Conservation (phyloP, 1,140 invertebrate genomes). For the Pogonomyrmex californicus region DNA sequence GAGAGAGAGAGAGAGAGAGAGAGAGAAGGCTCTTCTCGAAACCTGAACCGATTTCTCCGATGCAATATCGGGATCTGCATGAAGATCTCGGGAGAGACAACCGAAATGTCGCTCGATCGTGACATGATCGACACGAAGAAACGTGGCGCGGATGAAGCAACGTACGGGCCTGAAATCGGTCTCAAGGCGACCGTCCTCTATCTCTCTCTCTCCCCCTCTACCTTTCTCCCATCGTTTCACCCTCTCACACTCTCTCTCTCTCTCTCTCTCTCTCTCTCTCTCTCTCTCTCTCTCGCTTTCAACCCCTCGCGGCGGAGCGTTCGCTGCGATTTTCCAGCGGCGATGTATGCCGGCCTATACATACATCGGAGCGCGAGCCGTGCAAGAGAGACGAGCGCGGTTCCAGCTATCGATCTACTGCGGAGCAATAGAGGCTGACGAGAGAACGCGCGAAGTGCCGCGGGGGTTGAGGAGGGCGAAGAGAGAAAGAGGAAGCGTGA, state of each 20-base stretch:
- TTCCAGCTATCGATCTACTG: slow-evolving; percentile 83
- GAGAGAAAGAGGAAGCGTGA: slow-evolving; percentile 69
- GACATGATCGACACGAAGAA: not conserved
- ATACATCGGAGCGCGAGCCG: slow-evolving; percentile 72
- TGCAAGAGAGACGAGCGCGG: slow-evolving; percentile 67
- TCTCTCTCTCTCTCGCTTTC: slow-evolving; percentile 58
- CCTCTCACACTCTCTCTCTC: not conserved
- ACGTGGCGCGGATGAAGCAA: slow-evolving; percentile 17
- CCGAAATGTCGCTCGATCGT: not conserved
- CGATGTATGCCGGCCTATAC: slow-evolving; percentile 73
- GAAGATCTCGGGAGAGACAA: not conserved
- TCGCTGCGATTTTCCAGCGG: slow-evolving; percentile 76
- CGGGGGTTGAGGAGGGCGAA: slow-evolving; percentile 66
- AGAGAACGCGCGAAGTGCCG: slow-evolving; percentile 70
- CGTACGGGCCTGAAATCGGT: slow-evolving; percentile 69
- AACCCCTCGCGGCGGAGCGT: slow-evolving; percentile 66
- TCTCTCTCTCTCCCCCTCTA: not conserved
- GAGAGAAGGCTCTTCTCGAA: not conserved
- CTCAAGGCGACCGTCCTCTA: slow-evolving; percentile 63
- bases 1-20: no score
- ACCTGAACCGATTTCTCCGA: not conserved
- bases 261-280: slow-evolving; percentile 18
- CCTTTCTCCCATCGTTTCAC: slow-evolving; percentile 26
- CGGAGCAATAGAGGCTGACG: slow-evolving; percentile 75
- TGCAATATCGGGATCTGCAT: not conserved